A percentile compares a stretch with the other conserved stretches of the same genome.
These are phyloP conservation scores for Gasterosteus aculeatus DNA, from an alignment of 2,113 vertebrate species.

Conservation along the genomic window DNA sequence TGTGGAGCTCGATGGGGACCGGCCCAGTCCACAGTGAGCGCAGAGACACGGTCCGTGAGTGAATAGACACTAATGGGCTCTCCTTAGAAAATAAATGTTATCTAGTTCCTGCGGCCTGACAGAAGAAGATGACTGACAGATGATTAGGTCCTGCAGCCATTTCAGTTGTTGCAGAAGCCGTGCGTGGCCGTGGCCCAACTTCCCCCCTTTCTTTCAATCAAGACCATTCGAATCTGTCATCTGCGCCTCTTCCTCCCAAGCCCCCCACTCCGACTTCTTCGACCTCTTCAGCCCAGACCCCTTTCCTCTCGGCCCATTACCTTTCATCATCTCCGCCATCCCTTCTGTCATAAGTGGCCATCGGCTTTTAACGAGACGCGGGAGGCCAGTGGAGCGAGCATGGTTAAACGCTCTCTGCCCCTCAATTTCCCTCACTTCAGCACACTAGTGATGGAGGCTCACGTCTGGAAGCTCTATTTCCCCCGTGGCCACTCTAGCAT, in stretches of 20 bases:
- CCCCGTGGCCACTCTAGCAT: slow-evolving; percentile 76
- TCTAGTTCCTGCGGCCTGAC: too few species aligned
- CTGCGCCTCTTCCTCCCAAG: slow-evolving; percentile 28
- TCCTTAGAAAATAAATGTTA: not conserved
- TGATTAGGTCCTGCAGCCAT: slow-evolving; percentile 6
- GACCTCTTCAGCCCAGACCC: slow-evolving; percentile 54
- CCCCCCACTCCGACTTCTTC: slow-evolving; percentile 9
- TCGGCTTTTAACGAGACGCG: slow-evolving; percentile 75
- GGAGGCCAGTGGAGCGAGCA: slow-evolving; percentile 70
- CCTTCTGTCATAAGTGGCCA: slow-evolving; percentile 77
- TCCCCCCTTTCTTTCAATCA: slow-evolving; percentile 17
- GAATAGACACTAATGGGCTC: not conserved
- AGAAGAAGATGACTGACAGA: not conserved
- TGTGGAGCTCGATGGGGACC: slow-evolving; percentile 32
- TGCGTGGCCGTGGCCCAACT: not conserved
- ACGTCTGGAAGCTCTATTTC: slow-evolving; percentile 81
- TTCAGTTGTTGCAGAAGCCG: not conserved
- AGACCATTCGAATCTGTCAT: slow-evolving; percentile 43
- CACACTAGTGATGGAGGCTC: slow-evolving; percentile 73
- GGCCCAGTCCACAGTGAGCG: slow-evolving; percentile 14
- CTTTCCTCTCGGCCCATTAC: slow-evolving; percentile 69
- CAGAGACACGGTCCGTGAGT: not conserved
- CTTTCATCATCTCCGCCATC: slow-evolving; percentile 75
- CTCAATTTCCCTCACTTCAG: slow-evolving; percentile 69
- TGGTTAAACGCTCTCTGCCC: slow-evolving; percentile 76